Conservation (phyloP, 2,888 invertebrate species). For the Cosmia trapezina region DNA sequence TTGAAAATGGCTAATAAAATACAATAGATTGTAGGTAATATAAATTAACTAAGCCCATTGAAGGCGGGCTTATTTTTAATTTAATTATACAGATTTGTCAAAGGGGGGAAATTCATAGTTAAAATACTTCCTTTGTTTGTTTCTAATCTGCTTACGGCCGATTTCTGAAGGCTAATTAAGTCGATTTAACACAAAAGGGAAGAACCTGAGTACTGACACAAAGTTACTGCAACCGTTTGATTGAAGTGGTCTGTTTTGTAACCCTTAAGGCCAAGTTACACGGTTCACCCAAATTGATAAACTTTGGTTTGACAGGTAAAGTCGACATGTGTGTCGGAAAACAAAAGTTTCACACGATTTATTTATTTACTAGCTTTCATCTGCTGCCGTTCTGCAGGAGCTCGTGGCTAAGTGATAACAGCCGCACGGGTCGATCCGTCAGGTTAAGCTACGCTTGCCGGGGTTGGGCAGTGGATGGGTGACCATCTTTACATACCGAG, state of each 20-base stretch:
- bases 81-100: constrained; percentile 66
- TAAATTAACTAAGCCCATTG: constrained; percentile 55
- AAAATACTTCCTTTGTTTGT: constrained; percentile 63
- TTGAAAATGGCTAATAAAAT: constrained; percentile 41
- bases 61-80: constrained; percentile 62
- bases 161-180: constrained; percentile 63
- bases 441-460: no score
- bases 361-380: no score
- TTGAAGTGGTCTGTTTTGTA: constrained; percentile 36
- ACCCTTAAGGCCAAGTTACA: neutral
- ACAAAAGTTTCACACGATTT: no score
- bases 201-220: constrained; percentile 26
- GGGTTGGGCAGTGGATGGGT: no score
- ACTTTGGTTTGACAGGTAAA: no score
- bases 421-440: no score
- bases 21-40: constrained; percentile 51
- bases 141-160: constrained; percentile 63
- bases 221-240: constrained; percentile 47
- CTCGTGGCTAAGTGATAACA: no score
- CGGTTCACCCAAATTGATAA: neutral
- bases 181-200: constrained; percentile 55
- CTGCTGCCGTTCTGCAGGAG: no score
- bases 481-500: no score
- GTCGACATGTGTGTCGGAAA: no score
- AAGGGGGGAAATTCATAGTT: constrained; percentile 42